Conservation (phyloP, 2,797 vertebrate genomes). For the Xiphophorus birchmanni region DNA sequence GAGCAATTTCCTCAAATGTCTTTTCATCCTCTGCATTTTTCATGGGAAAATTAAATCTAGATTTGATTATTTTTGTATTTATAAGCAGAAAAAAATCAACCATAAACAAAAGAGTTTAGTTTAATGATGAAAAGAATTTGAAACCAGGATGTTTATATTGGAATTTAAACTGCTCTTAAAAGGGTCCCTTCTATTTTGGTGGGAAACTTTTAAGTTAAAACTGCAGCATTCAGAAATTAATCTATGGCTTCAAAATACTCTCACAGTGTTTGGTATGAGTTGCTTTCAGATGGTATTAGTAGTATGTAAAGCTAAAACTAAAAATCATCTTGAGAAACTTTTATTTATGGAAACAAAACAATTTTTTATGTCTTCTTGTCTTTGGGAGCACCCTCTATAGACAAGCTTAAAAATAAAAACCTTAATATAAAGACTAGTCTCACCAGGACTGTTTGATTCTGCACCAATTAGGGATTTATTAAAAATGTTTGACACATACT, state of each 20-base stretch:
- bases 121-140: background rate
- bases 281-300: background rate
- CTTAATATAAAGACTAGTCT: background rate
- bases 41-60: constrained; percentile 14
- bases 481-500: background rate
- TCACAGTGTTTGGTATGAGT: background rate
- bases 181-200: background rate
- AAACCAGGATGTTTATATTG: background rate
- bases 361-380: background rate
- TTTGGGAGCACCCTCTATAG: background rate
- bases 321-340: background rate
- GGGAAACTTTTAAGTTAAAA: background rate
- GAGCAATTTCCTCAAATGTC: background rate
- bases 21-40: background rate
- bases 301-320: background rate
- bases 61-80: background rate
- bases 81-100: background rate
- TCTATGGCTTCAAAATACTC: background rate
- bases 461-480: background rate
- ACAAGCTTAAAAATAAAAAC: background rate
- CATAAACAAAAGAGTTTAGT: background rate
- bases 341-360: background rate
- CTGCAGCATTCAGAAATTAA: background rate
- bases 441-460: background rate
- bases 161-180: background rate